These are phyloP conservation scores for Champsocephalus gunnari DNA, from an alignment of 2,797 vertebrate genomes.

Conservation along the genomic window DNA sequence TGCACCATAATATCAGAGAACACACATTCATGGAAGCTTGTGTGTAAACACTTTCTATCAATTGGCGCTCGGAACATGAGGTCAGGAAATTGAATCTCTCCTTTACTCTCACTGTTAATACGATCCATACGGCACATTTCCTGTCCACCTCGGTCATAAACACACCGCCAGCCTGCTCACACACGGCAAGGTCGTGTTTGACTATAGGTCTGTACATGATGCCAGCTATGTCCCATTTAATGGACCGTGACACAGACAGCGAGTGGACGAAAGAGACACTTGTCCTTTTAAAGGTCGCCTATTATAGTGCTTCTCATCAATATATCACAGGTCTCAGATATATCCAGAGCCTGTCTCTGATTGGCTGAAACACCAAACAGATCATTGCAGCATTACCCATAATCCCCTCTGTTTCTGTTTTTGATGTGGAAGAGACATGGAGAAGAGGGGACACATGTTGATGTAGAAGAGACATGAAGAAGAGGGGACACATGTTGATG, in stretches of 20 bases:
- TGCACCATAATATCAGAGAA: conserved; percentile 23
- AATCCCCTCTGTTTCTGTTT: too few relatives aligned
- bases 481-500: too few relatives aligned
- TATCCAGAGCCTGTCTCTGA: too few relatives aligned
- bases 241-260: not conserved
- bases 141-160: conserved; percentile 33
- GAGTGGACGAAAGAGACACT: not conserved
- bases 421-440: too few relatives aligned
- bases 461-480: too few relatives aligned
- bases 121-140: conserved; percentile 38
- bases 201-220: not conserved
- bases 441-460: too few relatives aligned
- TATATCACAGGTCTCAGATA: too few relatives aligned
- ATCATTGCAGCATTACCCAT: too few relatives aligned
- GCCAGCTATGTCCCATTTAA: not conserved
- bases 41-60: conserved; percentile 46
- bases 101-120: conserved; percentile 43
- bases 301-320: too few relatives aligned
- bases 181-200: conserved; percentile 8
- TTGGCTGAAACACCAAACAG: too few relatives aligned
- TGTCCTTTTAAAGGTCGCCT: too few relatives aligned
- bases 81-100: conserved; percentile 68
- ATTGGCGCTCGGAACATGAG: conserved; percentile 18
- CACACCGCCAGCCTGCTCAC: not conserved
- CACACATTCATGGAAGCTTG: conserved; percentile 2